Percentiles rank a stretch among this genome's conserved stretches.
These are phyloP conservation scores for Drosophila infuscata DNA, from an alignment of 2,888 invertebrate genomes.

Conservation along the genomic window DNA sequence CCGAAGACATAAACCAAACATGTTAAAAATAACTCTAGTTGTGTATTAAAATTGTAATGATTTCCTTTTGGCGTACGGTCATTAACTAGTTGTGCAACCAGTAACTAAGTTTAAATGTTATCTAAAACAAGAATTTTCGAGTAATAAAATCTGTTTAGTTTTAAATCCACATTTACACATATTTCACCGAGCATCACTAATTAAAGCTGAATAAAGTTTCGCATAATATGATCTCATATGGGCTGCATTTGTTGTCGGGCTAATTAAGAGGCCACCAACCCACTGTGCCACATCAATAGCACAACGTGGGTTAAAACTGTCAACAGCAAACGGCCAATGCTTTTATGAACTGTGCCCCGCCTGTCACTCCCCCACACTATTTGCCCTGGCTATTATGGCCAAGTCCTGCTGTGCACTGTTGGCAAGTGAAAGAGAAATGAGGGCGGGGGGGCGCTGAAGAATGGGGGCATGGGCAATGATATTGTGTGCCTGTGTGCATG, in stretches of 20 bases:
- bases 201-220: not conserved
- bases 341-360: constrained; percentile 42
- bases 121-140: not conserved
- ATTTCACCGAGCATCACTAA: not conserved
- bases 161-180: not conserved
- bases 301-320: constrained; percentile 51
- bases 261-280: constrained; percentile 17
- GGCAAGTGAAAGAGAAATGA: not conserved
- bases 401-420: constrained; percentile 37
- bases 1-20: not conserved
- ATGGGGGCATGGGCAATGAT: constrained; percentile 9
- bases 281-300: constrained; percentile 57
- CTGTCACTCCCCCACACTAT: not conserved
- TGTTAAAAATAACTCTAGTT: not conserved
- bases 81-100: not conserved
- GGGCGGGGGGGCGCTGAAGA: not conserved
- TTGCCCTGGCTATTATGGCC: not conserved
- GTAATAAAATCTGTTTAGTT: not conserved
- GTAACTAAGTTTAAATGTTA: not conserved
- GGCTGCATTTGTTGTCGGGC: constrained; percentile 9
- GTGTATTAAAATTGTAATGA: not conserved
- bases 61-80: not conserved
- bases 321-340: constrained; percentile 54
- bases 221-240: constrained; percentile 1
- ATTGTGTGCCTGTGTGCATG: constrained; percentile 49